Percentiles rank a stretch among this genome's conserved stretches.
These are phyloP conservation scores for Anguilla marmorata DNA, from an alignment of 2,797 vertebrate species.

Conservation along the genomic window DNA sequence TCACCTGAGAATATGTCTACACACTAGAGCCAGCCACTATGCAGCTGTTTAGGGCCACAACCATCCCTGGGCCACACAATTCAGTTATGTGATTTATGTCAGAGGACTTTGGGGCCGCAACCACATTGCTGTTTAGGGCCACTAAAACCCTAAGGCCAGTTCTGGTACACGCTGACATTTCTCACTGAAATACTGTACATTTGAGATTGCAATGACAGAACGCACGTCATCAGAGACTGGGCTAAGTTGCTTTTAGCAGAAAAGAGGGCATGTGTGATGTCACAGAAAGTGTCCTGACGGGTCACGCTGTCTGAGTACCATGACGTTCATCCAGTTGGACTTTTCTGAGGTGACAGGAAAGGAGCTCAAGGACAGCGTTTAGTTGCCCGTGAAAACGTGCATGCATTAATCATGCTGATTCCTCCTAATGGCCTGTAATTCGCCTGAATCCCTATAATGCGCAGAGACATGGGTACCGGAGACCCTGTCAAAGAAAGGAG, in stretches of 20 bases:
- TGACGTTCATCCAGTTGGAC: background rate
- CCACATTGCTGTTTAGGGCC: background rate
- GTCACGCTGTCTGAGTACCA: background rate
- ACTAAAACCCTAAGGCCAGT: background rate
- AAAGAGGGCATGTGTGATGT: background rate
- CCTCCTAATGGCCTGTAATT: background rate
- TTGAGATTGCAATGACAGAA: background rate
- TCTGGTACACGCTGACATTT: background rate
- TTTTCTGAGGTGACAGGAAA: background rate
- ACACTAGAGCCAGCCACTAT: background rate
- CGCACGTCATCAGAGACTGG: background rate
- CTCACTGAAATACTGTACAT: background rate
- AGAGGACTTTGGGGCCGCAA: background rate
- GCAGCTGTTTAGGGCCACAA: background rate
- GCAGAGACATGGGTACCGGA: background rate
- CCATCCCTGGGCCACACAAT: background rate
- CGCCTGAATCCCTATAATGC: background rate
- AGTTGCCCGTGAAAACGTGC: background rate
- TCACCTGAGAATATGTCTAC: background rate
- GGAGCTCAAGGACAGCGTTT: background rate
- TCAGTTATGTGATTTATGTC: background rate
- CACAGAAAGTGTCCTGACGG: background rate
- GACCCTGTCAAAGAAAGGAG: background rate
- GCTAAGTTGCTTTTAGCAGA: background rate
- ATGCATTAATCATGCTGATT: background rate